Percentiles rank a stretch among this genome's conserved stretches.
Evolutionary conservation across 2,888 invertebrate species (phyloP).

Genomic region (Herminia tarsipennalis): DNA sequence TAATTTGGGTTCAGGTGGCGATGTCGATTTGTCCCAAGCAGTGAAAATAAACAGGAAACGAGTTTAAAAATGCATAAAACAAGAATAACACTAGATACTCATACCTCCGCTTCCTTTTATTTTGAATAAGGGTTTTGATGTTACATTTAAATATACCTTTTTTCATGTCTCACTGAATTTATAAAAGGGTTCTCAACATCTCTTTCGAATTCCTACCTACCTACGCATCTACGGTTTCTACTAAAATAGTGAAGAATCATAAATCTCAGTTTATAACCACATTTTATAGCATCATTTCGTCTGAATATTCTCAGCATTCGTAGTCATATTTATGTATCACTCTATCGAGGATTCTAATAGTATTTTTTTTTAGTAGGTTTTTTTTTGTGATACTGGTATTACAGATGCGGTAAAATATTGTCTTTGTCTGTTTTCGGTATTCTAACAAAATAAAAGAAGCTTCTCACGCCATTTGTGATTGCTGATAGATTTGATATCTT

Average conservation of each 20-base stretch:
- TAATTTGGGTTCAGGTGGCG: no score
- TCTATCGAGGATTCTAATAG: constrained; percentile 19
- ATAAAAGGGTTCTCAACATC: constrained; percentile 1
- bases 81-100: no score
- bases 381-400: constrained; percentile 11
- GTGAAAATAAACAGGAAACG: no score
- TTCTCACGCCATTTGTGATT: no score
- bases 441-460: no score
- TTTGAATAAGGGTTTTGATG: no score
- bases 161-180: constrained; percentile 2
- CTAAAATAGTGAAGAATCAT: constrained; percentile 38
- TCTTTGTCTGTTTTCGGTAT: no score
- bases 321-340: constrained; percentile 30
- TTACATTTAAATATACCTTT: not conserved
- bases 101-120: no score
- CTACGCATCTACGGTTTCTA: constrained; percentile 21
- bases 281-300: constrained; percentile 39
- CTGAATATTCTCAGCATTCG: constrained; percentile 24
- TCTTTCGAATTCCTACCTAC: constrained; percentile 10
- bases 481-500: no score
- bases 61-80: no score
- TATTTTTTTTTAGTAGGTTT: constrained; percentile 21
- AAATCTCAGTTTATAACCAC: constrained; percentile 38
- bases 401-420: not conserved
- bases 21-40: no score